Conservation (phyloP, 2,113 vertebrate species). For the Lagenorhynchus albirostris region DNA sequence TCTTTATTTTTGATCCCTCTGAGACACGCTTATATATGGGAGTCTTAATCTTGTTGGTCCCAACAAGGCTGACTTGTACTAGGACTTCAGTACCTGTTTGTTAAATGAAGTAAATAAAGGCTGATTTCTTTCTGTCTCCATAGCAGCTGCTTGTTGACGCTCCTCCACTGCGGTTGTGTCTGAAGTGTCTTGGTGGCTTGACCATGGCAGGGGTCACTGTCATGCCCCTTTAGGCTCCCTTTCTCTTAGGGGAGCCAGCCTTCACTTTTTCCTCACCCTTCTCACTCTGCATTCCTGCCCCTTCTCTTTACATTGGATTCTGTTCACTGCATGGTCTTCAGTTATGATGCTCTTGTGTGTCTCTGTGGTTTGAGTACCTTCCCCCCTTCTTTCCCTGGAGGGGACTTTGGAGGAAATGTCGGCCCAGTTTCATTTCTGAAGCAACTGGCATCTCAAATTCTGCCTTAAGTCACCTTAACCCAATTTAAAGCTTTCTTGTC, state of each 20-base stretch:
- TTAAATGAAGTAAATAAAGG: neutral
- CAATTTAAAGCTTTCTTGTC: constrained; percentile 41
- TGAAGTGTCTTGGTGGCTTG: neutral
- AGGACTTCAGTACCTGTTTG: neutral
- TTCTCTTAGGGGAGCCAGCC: neutral
- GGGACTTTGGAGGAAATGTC: neutral
- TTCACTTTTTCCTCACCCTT: neutral
- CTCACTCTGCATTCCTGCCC: neutral
- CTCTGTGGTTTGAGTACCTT: neutral
- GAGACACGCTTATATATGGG: neutral
- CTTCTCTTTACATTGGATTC: neutral
- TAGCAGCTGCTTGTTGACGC: neutral
- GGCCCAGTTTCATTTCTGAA: neutral
- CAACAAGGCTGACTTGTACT: neutral
- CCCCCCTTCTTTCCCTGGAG: neutral
- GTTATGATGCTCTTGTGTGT: neutral
- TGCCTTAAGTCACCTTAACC: constrained; percentile 46
- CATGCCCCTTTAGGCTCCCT: neutral
- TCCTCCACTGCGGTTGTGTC: neutral
- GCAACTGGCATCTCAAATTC: neutral
- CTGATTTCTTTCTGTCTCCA: neutral
- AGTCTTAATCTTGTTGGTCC: neutral
- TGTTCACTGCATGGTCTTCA: neutral
- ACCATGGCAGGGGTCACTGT: neutral
- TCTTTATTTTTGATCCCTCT: neutral